A percentile compares a stretch with the other conserved stretches of the same genome.
phyloP scores from a whole-genome alignment of 2,797 vertebrate species.

The Melopsittacus undulatus region DNA sequence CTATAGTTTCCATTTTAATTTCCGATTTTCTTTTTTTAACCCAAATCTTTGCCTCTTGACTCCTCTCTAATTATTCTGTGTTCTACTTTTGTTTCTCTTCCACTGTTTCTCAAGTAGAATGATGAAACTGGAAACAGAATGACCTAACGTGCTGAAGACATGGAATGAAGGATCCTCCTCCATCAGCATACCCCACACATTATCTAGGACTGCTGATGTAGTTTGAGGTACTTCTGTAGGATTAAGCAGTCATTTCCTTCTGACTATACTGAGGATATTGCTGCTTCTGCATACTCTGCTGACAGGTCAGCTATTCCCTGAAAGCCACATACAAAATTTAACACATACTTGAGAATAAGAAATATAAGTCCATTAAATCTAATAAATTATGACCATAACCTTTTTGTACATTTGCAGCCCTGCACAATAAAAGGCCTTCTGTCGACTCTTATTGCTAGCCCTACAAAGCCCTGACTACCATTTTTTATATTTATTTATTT shows the following conservation, averaged over 20 bases:
- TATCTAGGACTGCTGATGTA: not conserved
- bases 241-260: not conserved
- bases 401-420: not conserved
- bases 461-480: not conserved
- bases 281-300: not conserved
- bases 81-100: not conserved
- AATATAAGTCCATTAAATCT: not conserved
- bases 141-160: not conserved
- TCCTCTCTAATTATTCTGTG: not conserved
- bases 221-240: not conserved
- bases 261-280: not conserved
- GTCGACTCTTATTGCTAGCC: not conserved
- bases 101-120: not conserved
- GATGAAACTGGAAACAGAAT: not conserved
- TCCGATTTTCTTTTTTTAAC: not conserved
- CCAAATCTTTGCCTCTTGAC: not conserved
- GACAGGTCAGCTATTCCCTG: not conserved
- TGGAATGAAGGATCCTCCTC: not conserved
- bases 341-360: not conserved
- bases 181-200: not conserved
- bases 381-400: not conserved
- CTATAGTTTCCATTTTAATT: not conserved
- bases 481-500: not conserved
- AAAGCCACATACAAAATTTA: not conserved
- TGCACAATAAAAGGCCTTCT: not conserved